Percentiles rank a stretch among this genome's conserved stretches.
These are phyloP conservation scores for Tylochromis polylepis DNA, from an alignment of 2,113 vertebrate genomes.

Conservation along the genomic window DNA sequence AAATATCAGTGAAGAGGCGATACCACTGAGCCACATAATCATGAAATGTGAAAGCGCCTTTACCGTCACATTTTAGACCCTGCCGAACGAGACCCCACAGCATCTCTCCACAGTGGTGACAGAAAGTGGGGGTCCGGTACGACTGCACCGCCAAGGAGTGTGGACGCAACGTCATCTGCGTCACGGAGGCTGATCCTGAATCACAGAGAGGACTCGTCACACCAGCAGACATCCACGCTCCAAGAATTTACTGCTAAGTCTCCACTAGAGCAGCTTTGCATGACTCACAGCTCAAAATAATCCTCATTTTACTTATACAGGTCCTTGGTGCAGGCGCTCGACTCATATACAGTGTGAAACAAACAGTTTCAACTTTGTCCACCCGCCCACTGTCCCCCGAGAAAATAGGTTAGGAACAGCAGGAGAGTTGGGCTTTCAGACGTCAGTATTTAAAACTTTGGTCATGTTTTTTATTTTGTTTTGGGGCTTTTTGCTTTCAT, in stretches of 20 bases:
- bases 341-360: background rate
- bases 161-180: constrained; percentile 59
- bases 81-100: constrained; percentile 75
- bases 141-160: constrained; percentile 73
- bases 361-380: fast-evolving
- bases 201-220: background rate
- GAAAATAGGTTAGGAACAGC: background rate
- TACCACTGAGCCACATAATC: background rate
- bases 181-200: constrained; percentile 60
- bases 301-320: background rate
- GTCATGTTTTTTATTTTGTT: background rate
- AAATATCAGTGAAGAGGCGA: background rate
- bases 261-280: background rate
- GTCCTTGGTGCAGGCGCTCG: background rate
- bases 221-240: background rate
- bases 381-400: fast-evolving
- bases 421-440: background rate
- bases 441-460: background rate
- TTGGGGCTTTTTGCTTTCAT: background rate
- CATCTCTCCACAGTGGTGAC: constrained; percentile 77
- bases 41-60: background rate
- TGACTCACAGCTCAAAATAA: background rate
- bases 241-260: background rate
- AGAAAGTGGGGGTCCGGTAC: constrained; percentile 75
- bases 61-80: constrained; percentile 74